phyloP scores from a whole-genome alignment of 1,140 invertebrate species.

The Drosophila bocqueti region DNA sequence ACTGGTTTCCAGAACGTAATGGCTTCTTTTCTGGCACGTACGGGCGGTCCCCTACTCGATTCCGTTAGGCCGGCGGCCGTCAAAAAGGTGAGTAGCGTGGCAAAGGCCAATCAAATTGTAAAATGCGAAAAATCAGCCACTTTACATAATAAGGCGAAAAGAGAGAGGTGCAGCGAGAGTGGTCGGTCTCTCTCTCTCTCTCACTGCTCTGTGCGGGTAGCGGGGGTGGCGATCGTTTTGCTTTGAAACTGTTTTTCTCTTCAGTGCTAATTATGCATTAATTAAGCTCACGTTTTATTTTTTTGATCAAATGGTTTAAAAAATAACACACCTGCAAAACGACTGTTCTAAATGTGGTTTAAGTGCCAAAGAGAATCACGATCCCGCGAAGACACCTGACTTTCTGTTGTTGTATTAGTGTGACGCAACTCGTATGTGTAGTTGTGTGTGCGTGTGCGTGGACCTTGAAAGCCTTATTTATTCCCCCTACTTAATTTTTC shows the following conservation, averaged over 20 bases:
- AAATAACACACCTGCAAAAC: neutral
- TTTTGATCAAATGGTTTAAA: neutral
- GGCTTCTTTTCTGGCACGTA: slow-evolving; percentile 79
- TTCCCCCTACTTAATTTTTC: slow-evolving; percentile 22
- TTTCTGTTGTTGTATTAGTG: slow-evolving; percentile 43
- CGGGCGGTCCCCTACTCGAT: slow-evolving; percentile 64
- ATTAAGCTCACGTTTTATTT: neutral
- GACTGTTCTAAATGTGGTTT: neutral
- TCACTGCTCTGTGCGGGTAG: neutral
- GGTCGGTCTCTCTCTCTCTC: slow-evolving; percentile 3
- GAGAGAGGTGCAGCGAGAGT: slow-evolving; percentile 39
- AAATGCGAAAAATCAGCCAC: slow-evolving; percentile 32
- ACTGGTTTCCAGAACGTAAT: slow-evolving; percentile 55
- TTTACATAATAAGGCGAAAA: slow-evolving; percentile 82
- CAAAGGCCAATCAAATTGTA: slow-evolving; percentile 16
- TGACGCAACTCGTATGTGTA: slow-evolving; percentile 50
- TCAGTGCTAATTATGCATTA: neutral
- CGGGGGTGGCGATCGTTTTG: slow-evolving; percentile 20
- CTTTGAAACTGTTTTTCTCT: neutral
- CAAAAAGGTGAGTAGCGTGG: slow-evolving; percentile 64
- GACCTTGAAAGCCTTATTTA: slow-evolving; percentile 63
- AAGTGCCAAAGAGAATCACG: slow-evolving; percentile 16
- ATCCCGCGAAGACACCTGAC: slow-evolving; percentile 66
- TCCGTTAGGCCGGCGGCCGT: slow-evolving; percentile 62
- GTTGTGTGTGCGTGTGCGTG: slow-evolving; percentile 24